phyloP scores from a whole-genome alignment of 2,888 invertebrate species.

The Cheilosia vernalis region DNA sequence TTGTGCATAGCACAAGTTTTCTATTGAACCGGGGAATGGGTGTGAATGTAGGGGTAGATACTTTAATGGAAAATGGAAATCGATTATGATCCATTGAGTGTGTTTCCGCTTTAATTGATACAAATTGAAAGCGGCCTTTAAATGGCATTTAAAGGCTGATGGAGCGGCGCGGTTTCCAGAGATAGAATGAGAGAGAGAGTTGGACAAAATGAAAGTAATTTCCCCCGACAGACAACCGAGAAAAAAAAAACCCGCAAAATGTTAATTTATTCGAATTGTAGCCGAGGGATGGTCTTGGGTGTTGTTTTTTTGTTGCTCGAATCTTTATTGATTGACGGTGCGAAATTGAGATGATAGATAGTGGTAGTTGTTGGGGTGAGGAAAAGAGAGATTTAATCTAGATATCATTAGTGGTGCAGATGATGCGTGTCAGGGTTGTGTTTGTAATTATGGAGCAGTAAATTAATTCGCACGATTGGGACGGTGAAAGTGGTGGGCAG shows the following conservation, averaged over 20 bases:
- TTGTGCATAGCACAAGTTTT: constrained; percentile 39
- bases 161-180: background rate
- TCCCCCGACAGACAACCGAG: too few relatives aligned
- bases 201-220: too few relatives aligned
- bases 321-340: constrained; percentile 22
- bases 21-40: constrained; percentile 11
- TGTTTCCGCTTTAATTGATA: constrained; percentile 75
- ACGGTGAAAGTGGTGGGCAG: too few relatives aligned
- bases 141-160: constrained; percentile 53
- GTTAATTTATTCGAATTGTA: constrained; percentile 23
- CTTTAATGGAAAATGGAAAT: constrained; percentile 73
- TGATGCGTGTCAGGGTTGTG: constrained; percentile 7
- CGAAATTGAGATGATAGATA: background rate
- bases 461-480: too few relatives aligned
- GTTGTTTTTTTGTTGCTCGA: background rate
- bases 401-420: constrained; percentile 26
- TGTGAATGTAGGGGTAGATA: constrained; percentile 37
- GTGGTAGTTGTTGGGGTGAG: background rate
- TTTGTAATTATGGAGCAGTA: too few relatives aligned
- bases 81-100: constrained; percentile 73
- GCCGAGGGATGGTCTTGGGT: constrained; percentile 6
- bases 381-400: constrained; percentile 11
- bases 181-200: too few relatives aligned
- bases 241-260: too few relatives aligned
- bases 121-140: constrained; percentile 74